These are phyloP conservation scores for Sorex maritimensis DNA, from an alignment of 2,797 vertebrate genomes.

Conservation along the genomic window DNA sequence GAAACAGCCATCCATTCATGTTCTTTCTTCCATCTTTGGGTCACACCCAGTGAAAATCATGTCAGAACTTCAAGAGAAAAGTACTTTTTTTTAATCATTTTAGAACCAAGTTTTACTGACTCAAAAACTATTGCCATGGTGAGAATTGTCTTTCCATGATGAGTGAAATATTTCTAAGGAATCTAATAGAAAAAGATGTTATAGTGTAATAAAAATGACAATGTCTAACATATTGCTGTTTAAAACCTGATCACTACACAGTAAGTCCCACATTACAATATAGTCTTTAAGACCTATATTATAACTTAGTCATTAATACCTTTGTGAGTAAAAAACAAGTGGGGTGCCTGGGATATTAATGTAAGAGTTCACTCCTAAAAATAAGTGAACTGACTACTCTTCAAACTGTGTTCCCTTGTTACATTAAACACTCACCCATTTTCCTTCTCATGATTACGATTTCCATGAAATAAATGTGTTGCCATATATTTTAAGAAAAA, in stretches of 20 bases:
- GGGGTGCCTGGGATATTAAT: neutral
- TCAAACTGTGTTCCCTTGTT: slow-evolving; percentile 26
- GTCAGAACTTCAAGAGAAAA: slow-evolving; percentile 82
- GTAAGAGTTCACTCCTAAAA: neutral
- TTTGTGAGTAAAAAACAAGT: neutral
- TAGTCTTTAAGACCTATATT: neutral
- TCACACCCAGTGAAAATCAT: slow-evolving; percentile 76
- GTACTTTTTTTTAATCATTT: slow-evolving; percentile 49
- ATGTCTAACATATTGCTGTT: neutral
- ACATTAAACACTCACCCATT: neutral
- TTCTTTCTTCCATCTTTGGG: slow-evolving; percentile 83
- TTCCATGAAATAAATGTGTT: slow-evolving; percentile 66
- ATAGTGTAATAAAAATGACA: slow-evolving; percentile 15
- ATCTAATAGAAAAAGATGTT: neutral
- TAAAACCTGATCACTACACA: slow-evolving; percentile 5
- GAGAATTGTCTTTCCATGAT: slow-evolving; percentile 5
- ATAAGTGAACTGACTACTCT: neutral
- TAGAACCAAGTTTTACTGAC: slow-evolving; percentile 62
- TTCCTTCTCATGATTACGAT: neutral
- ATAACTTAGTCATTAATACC: neutral
- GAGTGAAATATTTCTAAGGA: slow-evolving; percentile 56
- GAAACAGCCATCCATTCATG: slow-evolving; percentile 83
- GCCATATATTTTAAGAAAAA: slow-evolving; percentile 75
- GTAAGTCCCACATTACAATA: neutral
- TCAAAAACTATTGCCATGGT: slow-evolving; percentile 35